These are phyloP conservation scores for Amblyjoppa proteus DNA, from an alignment of 2,888 invertebrate genomes.

Conservation along the genomic window DNA sequence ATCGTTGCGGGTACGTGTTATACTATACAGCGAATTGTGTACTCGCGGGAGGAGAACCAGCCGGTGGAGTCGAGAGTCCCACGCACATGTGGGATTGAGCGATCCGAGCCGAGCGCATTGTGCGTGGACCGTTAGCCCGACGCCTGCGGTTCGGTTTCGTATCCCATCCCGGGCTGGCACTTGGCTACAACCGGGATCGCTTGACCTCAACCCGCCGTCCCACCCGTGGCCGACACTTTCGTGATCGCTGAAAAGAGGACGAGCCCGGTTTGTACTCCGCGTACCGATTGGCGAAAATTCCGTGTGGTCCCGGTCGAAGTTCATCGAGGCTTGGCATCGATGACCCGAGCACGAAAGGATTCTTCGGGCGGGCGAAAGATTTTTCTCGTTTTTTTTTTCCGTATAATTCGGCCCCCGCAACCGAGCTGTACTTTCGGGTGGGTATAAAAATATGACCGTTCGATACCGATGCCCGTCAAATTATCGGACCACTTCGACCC, in stretches of 20 bases:
- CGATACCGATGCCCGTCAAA: conserved; percentile 23
- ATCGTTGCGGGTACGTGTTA: conserved; percentile 3
- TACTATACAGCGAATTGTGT: not conserved
- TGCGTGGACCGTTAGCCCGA: conserved; percentile 68
- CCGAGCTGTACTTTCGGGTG: conserved; percentile 28
- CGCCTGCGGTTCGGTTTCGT: conserved; percentile 44
- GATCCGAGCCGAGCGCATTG: conserved; percentile 70
- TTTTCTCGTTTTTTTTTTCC: not conserved
- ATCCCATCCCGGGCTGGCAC: conserved; percentile 25
- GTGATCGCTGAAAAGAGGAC: conserved; percentile 26
- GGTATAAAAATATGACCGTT: conserved; percentile 13
- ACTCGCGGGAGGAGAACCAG: conserved; percentile 40
- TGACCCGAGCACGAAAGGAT: conserved; percentile 15
- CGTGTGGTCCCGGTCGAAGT: conserved; percentile 10
- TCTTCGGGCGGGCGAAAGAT: not conserved
- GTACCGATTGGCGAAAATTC: not conserved
- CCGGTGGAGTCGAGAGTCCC: conserved; percentile 69
- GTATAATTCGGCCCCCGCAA: not conserved
- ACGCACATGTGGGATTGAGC: conserved; percentile 79
- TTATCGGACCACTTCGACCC: conserved; percentile 30
- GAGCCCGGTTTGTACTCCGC: conserved; percentile 9
- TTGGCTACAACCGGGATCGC: conserved; percentile 52
- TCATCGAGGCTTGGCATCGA: conserved; percentile 7
- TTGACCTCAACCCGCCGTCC: conserved; percentile 41
- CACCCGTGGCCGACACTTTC: conserved; percentile 34